phyloP scores from a whole-genome alignment of 2,797 vertebrate genomes.

The Cynodonichthys magdalenae region DNA sequence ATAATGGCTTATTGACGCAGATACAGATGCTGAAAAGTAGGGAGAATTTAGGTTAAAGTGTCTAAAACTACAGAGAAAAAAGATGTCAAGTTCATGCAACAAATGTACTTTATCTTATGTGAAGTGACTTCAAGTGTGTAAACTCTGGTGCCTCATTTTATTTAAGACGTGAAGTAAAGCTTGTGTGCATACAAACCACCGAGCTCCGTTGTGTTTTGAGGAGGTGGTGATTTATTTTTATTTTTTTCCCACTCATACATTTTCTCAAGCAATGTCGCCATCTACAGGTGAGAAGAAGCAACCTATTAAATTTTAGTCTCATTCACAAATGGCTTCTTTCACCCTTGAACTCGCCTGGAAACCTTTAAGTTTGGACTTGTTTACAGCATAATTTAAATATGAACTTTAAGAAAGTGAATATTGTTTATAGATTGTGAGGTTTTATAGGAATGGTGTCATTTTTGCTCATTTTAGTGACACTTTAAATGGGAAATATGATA shows the following conservation, averaged over 20 bases:
- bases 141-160: slow-evolving; percentile 64
- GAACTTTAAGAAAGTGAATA: background rate
- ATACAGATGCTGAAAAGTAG: too few relatives aligned
- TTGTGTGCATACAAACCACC: slow-evolving; percentile 55
- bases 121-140: slow-evolving; percentile 60
- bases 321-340: slow-evolving; percentile 35
- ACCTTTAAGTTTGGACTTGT: background rate
- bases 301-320: slow-evolving; percentile 22
- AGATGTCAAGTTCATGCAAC: slow-evolving; percentile 20
- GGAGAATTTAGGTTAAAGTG: too few relatives aligned
- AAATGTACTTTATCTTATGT: slow-evolving; percentile 54
- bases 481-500: slow-evolving; percentile 37
- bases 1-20: too few relatives aligned
- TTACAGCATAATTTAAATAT: background rate
- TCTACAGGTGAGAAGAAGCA: slow-evolving; percentile 84
- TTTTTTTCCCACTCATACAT: slow-evolving; percentile 21
- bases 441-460: background rate
- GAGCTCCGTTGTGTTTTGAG: slow-evolving; percentile 40
- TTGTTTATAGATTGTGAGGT: background rate
- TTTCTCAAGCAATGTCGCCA: slow-evolving; percentile 91
- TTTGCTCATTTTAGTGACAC: slow-evolving; percentile 13
- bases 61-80: too few relatives aligned
- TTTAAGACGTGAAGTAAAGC: slow-evolving; percentile 66
- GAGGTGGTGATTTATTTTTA: slow-evolving; percentile 33
- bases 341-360: slow-evolving; percentile 13